Conservation (phyloP, 23 tunicate genomes). For the Phallusia fumigata region DNA sequence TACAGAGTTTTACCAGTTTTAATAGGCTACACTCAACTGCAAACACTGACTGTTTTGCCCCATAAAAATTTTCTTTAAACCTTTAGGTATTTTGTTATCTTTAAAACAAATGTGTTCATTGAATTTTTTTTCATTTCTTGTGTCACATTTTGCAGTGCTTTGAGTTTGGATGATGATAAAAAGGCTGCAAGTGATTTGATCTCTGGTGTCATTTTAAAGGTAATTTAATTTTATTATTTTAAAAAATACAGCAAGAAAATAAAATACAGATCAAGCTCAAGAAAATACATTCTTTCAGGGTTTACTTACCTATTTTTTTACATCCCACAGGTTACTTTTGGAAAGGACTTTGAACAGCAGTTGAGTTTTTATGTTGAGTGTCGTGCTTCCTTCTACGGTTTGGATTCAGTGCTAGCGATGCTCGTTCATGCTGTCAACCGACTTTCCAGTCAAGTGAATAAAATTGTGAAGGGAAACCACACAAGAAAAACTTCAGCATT, state of each 20-base stretch:
- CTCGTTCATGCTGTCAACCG: constrained; percentile 82
- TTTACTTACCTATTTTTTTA: too few relatives aligned
- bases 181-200: constrained; percentile 50
- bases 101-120: not conserved
- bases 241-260: too few relatives aligned
- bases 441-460: constrained; percentile 57
- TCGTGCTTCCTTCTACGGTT: constrained; percentile 63
- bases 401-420: constrained; percentile 60
- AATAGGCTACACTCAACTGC: not conserved
- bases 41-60: not conserved
- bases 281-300: too few relatives aligned
- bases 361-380: constrained; percentile 87
- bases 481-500: constrained; percentile 88
- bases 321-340: constrained; percentile 77
- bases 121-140: not conserved
- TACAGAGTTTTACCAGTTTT: too few relatives aligned
- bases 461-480: constrained; percentile 79
- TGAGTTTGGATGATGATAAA: constrained; percentile 59
- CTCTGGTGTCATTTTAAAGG: constrained; percentile 62
- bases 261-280: too few relatives aligned
- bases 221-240: too few relatives aligned
- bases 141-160: constrained; percentile 42
- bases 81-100: too few relatives aligned
- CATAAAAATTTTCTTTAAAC: too few relatives aligned
- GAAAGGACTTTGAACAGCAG: constrained; percentile 95